Conservation (phyloP, 2,888 invertebrate genomes). For the Deilephila porcellus region DNA sequence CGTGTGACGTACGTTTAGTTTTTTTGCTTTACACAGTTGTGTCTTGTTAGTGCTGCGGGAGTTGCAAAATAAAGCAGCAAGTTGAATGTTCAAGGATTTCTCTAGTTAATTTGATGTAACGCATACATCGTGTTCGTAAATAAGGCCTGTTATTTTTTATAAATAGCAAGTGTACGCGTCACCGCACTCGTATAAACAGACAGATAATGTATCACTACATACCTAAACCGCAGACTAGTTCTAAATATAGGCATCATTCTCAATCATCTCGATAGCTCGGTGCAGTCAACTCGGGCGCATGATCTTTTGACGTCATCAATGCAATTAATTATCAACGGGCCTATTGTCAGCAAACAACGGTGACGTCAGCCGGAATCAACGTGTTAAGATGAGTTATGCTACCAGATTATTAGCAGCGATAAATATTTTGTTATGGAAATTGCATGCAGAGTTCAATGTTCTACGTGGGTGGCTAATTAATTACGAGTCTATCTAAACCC, state of each 20-base stretch:
- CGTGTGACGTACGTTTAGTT: too few relatives aligned
- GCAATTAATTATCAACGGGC: constrained; percentile 53
- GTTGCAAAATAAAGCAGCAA: too few relatives aligned
- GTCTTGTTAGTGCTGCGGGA: too few relatives aligned
- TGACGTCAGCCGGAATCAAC: constrained; percentile 41
- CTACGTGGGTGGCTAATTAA: background rate
- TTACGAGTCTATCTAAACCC: background rate
- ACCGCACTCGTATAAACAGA: background rate
- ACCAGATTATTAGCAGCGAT: background rate
- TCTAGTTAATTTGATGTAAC: too few relatives aligned
- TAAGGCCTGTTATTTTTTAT: background rate
- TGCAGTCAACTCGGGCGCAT: constrained; percentile 40
- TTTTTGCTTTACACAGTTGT: too few relatives aligned
- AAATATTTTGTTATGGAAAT: background rate
- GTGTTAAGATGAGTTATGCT: constrained; percentile 12
- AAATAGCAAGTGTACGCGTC: background rate
- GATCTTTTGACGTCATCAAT: constrained; percentile 57
- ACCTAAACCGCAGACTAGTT: constrained; percentile 21
- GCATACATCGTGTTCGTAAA: too few relatives aligned
- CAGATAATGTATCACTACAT: constrained; percentile 17
- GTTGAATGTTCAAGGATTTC: too few relatives aligned
- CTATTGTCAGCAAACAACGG: constrained; percentile 46
- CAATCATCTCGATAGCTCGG: constrained; percentile 25
- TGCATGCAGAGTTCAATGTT: background rate
- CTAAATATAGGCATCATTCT: constrained; percentile 27